Conservation (phyloP, 2,113 vertebrate species). For the Probosciger aterrimus region DNA sequence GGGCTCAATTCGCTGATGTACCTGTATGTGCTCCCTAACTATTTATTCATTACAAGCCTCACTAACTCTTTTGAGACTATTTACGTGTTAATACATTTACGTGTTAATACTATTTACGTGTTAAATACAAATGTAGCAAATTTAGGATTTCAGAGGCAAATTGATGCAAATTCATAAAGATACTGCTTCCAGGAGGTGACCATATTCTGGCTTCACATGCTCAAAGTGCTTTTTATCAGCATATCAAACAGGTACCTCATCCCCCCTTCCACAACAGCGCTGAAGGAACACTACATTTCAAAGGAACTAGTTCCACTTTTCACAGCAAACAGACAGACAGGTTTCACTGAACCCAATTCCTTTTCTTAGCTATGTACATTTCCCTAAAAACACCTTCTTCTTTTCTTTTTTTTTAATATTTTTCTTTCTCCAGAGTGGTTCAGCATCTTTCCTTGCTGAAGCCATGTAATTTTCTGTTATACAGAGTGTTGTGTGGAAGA, state of each 20-base stretch:
- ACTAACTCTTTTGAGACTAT: background rate
- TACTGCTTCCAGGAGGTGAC: background rate
- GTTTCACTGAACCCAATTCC: background rate
- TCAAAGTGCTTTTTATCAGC: background rate
- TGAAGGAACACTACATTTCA: background rate
- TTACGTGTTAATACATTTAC: background rate
- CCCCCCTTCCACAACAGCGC: background rate
- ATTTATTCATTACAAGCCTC: background rate
- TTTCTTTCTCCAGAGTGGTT: background rate
- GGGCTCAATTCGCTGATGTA: background rate
- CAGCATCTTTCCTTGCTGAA: conserved; percentile 10
- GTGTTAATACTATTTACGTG: background rate
- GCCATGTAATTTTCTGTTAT: conserved; percentile 6
- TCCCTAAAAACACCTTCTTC: background rate
- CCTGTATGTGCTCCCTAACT: background rate
- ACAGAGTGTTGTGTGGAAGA: background rate
- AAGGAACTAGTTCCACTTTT: background rate
- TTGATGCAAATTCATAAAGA: background rate
- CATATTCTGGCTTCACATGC: background rate
- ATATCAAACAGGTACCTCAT: background rate
- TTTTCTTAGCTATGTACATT: background rate
- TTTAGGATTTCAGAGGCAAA: background rate
- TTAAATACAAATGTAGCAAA: background rate
- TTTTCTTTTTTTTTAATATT: background rate
- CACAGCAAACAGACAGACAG: background rate